Evolutionary conservation across 2,113 vertebrate species (phyloP).

Genomic region (Mugil cephalus): DNA sequence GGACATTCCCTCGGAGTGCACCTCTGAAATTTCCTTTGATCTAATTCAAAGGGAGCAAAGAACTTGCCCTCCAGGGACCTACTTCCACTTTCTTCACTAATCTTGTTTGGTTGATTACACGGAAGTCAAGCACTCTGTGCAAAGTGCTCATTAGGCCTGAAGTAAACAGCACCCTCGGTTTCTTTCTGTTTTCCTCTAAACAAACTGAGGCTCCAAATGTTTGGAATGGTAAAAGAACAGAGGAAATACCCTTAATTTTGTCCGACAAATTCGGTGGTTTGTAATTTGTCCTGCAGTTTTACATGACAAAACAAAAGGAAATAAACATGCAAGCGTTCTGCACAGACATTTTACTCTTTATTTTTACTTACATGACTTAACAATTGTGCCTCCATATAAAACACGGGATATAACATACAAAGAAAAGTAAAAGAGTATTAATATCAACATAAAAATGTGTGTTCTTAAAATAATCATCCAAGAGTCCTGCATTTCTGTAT

Average conservation of each 20-base stretch:
- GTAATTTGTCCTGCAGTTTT: background rate
- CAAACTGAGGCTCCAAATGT: slow-evolving; percentile 26
- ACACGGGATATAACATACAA: slow-evolving; percentile 31
- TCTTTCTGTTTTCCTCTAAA: slow-evolving; percentile 41
- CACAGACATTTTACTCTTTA: slow-evolving; percentile 20
- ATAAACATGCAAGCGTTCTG: background rate
- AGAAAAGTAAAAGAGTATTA: background rate
- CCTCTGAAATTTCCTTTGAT: slow-evolving; percentile 59
- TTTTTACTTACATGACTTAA: slow-evolving; percentile 21
- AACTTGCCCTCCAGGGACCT: slow-evolving; percentile 35
- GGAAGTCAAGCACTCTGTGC: slow-evolving; percentile 60
- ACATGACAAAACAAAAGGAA: background rate
- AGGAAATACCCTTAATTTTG: background rate
- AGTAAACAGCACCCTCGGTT: slow-evolving; percentile 58
- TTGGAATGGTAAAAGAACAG: slow-evolving; percentile 2
- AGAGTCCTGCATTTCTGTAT: slow-evolving; percentile 25
- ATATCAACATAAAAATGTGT: slow-evolving; percentile 39
- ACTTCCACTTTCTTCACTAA: slow-evolving; percentile 64
- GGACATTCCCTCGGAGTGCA: slow-evolving; percentile 26
- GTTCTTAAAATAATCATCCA: slow-evolving; percentile 55
- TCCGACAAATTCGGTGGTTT: slow-evolving; percentile 8
- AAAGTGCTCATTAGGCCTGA: slow-evolving; percentile 67
- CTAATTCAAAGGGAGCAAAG: slow-evolving; percentile 43
- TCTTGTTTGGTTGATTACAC: slow-evolving; percentile 73
- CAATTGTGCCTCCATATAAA: slow-evolving; percentile 49